Evolutionary conservation across 1,140 invertebrate species (phyloP), one percentile per base, ranked within the genome.

Genomic region (Zaprionus nigranus): DNA sequence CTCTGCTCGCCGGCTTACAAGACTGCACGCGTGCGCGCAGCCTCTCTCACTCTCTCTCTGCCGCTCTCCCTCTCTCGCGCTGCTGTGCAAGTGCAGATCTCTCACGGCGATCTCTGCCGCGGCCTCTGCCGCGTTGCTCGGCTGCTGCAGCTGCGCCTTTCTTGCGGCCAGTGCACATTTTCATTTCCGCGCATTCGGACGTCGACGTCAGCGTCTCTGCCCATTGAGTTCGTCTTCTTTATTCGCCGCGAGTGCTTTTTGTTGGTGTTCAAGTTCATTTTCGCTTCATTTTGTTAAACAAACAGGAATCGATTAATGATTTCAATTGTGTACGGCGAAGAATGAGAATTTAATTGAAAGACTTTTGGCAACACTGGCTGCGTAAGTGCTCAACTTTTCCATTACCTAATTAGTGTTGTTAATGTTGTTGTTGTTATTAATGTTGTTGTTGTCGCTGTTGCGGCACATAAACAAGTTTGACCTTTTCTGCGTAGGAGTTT

Each of bases 181-280:
- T 76, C 75, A 88, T 61, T 87, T 81, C 74, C 81, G 85, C 69
- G 81, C 69, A 79, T 61, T 38, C 84, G 67, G 84, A 87, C 85
- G 78, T 88, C 59, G 63, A 51, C 73, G 60, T 71, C 68, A 66
- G 43, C 54, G 68, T 61, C 74, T 79, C 82, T 75, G 66, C 61
- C 53, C 24, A 40, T 28, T 36, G 53, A 53, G n/a, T 54, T n/a
- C 34, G 57, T 46, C 38, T 51, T 20, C 61, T 26, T 5, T 34
- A 5, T 43, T 60, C 40, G 60, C 51, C 54, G 46, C 57, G 56
- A 68, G 77, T 72, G 61, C 40, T 84, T 60, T 53, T 66, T 57
- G 59, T 70, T 13, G 6, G 53, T 49, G 15, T 61, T 22, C n/a
- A 40, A 40, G 15, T 13, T 30, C 24, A 17, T 49, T 30, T 70